Percentiles rank a stretch among this genome's conserved stretches.
These are phyloP conservation scores for Chymomyza costata DNA, from an alignment of 1,140 invertebrate species.

Conservation along the genomic window DNA sequence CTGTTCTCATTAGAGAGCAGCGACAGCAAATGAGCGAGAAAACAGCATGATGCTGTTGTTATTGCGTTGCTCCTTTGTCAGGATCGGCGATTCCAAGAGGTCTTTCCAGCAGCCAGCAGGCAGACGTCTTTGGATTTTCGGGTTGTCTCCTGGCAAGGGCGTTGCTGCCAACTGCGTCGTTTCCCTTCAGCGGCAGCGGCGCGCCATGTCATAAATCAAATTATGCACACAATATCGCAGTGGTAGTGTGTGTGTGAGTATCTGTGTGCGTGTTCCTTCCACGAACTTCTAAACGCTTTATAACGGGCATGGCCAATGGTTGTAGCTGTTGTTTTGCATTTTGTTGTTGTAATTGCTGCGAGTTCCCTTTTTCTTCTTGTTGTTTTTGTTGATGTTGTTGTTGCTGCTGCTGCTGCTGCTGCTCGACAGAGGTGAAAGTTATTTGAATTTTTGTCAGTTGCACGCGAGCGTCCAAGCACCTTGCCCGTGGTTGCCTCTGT, in stretches of 20 bases:
- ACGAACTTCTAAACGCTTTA: constrained; percentile 61
- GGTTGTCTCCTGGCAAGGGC: too few relatives aligned
- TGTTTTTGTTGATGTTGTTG: too few relatives aligned
- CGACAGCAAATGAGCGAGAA: constrained; percentile 10
- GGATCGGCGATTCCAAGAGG: constrained; percentile 60
- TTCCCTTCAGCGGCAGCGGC: constrained; percentile 31
- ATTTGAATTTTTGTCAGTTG: constrained; percentile 30
- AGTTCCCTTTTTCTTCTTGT: too few relatives aligned
- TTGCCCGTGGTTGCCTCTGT: constrained; percentile 2
- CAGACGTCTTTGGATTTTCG: constrained; percentile 9
- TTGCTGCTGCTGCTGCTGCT: too few relatives aligned
- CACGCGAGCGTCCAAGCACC: constrained; percentile 8
- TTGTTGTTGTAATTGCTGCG: too few relatives aligned
- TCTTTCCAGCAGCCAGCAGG: constrained; percentile 47
- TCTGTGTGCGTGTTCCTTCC: constrained; percentile 36
- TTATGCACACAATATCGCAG: background rate
- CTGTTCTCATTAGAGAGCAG: too few relatives aligned
- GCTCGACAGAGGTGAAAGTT: too few relatives aligned
- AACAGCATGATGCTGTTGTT: constrained; percentile 19
- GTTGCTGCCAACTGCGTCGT: too few relatives aligned
- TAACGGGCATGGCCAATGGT: constrained; percentile 32
- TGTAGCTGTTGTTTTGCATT: constrained; percentile 32
- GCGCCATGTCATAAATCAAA: constrained; percentile 67
- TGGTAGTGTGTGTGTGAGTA: constrained; percentile 13
- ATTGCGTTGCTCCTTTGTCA: constrained; percentile 16